Evolutionary conservation across 2,113 vertebrate genomes (phyloP).

Genomic region (Telmatochromis sp.): DNA sequence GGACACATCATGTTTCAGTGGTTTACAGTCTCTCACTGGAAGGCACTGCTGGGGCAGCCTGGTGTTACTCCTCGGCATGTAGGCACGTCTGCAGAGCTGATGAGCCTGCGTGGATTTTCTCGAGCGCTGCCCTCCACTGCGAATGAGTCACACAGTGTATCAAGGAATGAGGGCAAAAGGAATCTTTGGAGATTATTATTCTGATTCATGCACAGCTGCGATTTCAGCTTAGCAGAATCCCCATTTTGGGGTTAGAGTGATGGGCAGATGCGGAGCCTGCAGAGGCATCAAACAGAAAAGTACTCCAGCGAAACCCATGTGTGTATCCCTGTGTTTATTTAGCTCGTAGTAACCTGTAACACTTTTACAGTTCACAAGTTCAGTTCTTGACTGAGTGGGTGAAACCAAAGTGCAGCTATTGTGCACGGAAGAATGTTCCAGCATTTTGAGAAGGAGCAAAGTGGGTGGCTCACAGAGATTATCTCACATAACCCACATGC

Average conservation of each 20-base stretch:
- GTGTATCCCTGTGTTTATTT: not conserved
- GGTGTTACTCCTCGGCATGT: not conserved
- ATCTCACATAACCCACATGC: constrained; percentile 34
- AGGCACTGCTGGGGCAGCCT: constrained; percentile 7
- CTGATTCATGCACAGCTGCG: constrained; percentile 59
- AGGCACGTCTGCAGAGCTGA: constrained; percentile 50
- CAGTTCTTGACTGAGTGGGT: not conserved
- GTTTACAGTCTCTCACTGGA: not conserved
- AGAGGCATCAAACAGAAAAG: not conserved
- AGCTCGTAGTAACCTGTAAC: not conserved
- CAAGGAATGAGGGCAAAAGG: constrained; percentile 44
- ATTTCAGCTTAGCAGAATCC: constrained; percentile 50
- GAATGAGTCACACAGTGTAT: constrained; percentile 49
- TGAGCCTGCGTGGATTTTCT: constrained; percentile 43
- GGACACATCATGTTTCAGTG: constrained; percentile 36
- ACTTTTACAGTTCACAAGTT: not conserved
- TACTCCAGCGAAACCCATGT: not conserved
- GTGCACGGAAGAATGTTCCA: not conserved
- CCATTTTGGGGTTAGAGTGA: not conserved
- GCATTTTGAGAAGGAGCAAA: constrained; percentile 17
- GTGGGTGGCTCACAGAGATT: constrained; percentile 38
- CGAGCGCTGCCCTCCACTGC: constrained; percentile 24
- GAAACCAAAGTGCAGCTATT: constrained; percentile 3
- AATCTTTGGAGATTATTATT: constrained; percentile 61
- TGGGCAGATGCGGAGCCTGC: not conserved